These are phyloP conservation scores for Actenoides lindsayi DNA, from an alignment of 2,113 vertebrate species.

Conservation along the genomic window DNA sequence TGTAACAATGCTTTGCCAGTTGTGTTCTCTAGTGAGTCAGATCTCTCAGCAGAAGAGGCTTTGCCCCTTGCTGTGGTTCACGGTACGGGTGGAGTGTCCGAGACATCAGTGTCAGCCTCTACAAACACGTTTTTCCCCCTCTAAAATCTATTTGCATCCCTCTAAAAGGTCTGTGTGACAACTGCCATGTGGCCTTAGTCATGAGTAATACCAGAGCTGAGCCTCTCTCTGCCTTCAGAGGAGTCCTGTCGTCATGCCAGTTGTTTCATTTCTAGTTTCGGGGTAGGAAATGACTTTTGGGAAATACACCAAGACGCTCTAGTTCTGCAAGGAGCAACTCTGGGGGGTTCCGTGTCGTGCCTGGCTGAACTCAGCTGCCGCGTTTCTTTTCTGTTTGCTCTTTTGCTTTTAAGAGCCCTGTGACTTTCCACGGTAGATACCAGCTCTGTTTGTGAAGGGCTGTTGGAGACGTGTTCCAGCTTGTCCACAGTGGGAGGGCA, in stretches of 20 bases:
- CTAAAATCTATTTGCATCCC: not conserved
- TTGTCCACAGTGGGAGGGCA: not conserved
- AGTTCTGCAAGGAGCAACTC: not conserved
- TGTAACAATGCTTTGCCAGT: not conserved
- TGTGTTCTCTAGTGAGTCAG: not conserved
- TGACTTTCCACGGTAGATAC: not conserved
- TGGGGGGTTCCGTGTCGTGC: not conserved
- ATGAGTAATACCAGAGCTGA: not conserved
- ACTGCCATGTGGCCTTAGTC: not conserved
- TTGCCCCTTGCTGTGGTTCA: not conserved
- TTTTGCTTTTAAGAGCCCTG: not conserved
- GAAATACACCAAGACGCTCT: not conserved
- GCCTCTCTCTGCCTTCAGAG: not conserved
- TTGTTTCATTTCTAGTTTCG: not conserved
- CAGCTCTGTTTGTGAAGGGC: not conserved
- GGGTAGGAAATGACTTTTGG: not conserved
- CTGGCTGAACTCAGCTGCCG: not conserved
- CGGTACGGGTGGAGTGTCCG: not conserved
- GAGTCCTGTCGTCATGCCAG: not conserved
- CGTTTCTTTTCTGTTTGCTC: not conserved
- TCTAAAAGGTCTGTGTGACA: not conserved
- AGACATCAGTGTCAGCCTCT: not conserved
- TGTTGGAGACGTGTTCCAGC: not conserved
- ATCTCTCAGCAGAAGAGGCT: not conserved
- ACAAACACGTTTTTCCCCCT: fast-evolving